phyloP scores from a whole-genome alignment of 2,113 vertebrate species.

The Hoplias malabaricus region DNA sequence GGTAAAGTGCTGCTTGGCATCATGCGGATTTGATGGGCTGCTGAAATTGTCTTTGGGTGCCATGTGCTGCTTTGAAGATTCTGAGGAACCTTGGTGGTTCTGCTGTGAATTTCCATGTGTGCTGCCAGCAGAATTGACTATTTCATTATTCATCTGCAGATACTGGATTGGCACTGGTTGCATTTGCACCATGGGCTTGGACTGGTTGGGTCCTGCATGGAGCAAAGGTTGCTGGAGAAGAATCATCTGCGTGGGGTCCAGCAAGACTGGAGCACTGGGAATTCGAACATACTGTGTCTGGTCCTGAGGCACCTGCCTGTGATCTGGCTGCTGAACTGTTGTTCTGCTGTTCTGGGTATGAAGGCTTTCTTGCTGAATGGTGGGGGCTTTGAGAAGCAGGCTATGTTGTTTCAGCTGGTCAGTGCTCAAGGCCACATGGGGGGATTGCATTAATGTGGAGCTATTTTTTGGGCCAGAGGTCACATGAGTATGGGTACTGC shows the following conservation, averaged over 20 bases:
- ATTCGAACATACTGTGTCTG: conserved; percentile 84
- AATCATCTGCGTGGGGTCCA: conserved; percentile 86
- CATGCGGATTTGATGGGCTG: conserved; percentile 80
- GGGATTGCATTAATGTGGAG: conserved; percentile 75
- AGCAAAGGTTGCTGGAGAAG: conserved; percentile 87
- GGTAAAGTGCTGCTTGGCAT: conserved; percentile 91
- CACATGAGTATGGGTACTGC: conserved; percentile 70
- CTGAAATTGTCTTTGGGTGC: conserved; percentile 82
- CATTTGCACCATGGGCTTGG: conserved; percentile 79
- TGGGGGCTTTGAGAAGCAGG: conserved; percentile 81
- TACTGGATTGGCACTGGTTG: conserved; percentile 85
- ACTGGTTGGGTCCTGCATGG: conserved; percentile 77
- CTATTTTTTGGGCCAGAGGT: conserved; percentile 79
- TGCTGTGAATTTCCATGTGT: conserved; percentile 76
- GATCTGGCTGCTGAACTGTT: conserved; percentile 69
- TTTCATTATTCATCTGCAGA: conserved; percentile 86
- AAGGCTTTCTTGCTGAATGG: conserved; percentile 80
- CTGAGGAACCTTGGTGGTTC: conserved; percentile 76
- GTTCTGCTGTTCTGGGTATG: conserved; percentile 75
- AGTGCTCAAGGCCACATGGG: conserved; percentile 76
- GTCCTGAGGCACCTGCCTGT: conserved; percentile 72
- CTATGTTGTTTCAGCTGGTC: conserved; percentile 85
- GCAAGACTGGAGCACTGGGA: conserved; percentile 83
- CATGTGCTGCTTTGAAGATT: conserved; percentile 83
- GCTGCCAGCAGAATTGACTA: conserved; percentile 78